Evolutionary conservation across 2,888 invertebrate genomes (phyloP).

Genomic region (Drosophila neotestacea): DNA sequence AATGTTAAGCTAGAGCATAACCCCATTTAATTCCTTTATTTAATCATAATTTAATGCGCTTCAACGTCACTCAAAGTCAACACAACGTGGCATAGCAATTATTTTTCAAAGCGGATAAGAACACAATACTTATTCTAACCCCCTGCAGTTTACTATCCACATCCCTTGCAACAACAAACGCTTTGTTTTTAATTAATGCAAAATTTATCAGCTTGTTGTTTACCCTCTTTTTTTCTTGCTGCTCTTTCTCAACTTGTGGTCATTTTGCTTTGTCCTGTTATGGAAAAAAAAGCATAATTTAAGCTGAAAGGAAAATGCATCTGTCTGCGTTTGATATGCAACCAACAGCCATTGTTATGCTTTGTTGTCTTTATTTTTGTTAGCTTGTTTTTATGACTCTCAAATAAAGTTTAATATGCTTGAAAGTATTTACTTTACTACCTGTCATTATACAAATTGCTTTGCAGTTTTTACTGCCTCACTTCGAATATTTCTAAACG

Average conservation of each 20-base stretch:
- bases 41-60: conserved; percentile 72
- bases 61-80: conserved; percentile 77
- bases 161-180: conserved; percentile 14
- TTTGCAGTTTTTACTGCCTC: conserved; percentile 8
- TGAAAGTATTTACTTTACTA: conserved; percentile 32
- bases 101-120: conserved; percentile 49
- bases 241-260: conserved; percentile 23
- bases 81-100: conserved; percentile 53
- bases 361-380: conserved; percentile 14
- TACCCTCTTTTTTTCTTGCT: conserved; percentile 23
- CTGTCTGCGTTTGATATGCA: conserved; percentile 19
- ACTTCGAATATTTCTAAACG: conserved; percentile 16
- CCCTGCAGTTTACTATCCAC: neutral
- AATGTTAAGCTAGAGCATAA: conserved; percentile 46
- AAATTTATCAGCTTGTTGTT: conserved; percentile 48
- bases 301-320: conserved; percentile 20
- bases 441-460: conserved; percentile 38
- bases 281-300: conserved; percentile 9
- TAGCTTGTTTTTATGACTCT: conserved; percentile 30
- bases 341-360: conserved; percentile 19
- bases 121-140: conserved; percentile 4
- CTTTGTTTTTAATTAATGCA: conserved; percentile 61
- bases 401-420: conserved; percentile 48
- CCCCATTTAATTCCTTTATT: conserved; percentile 66
- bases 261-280: conserved; percentile 12